A percentile compares a stretch with the other conserved stretches of the same genome.
Conservation (phyloP, 1,140 invertebrate species). For the Popillia japonica region DNA sequence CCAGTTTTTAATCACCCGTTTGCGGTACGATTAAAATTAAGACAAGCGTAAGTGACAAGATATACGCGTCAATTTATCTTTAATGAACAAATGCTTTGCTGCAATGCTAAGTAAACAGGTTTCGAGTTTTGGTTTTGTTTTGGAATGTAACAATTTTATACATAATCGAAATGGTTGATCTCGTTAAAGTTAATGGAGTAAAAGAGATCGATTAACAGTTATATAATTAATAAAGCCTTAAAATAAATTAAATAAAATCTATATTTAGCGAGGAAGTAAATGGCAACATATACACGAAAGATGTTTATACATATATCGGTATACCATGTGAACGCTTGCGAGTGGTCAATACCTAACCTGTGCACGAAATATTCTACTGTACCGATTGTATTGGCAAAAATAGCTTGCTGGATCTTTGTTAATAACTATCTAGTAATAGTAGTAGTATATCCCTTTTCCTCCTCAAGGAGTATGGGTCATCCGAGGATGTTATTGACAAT, state of each 20-base stretch:
- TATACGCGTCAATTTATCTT: neutral
- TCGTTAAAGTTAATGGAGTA: neutral
- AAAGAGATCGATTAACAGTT: neutral
- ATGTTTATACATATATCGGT: neutral
- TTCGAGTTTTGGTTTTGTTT: neutral
- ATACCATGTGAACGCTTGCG: too few relatives aligned
- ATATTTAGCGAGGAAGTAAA: neutral
- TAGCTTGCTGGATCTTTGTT: too few relatives aligned
- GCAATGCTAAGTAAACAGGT: neutral
- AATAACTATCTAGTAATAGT: too few relatives aligned
- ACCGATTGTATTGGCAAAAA: too few relatives aligned
- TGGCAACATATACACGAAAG: neutral
- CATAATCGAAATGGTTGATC: neutral
- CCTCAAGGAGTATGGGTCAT: too few relatives aligned
- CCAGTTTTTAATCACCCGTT: neutral
- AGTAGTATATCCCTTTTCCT: too few relatives aligned
- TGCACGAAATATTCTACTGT: too few relatives aligned
- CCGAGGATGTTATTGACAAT: too few relatives aligned
- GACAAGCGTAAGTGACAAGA: neutral
- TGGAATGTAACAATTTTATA: neutral
- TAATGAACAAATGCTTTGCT: neutral
- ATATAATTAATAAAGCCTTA: neutral
- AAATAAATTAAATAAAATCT: neutral
- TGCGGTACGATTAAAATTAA: neutral
- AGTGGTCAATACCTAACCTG: too few relatives aligned